phyloP scores from a whole-genome alignment of 2,797 vertebrate genomes.

The Champsocephalus esox region DNA sequence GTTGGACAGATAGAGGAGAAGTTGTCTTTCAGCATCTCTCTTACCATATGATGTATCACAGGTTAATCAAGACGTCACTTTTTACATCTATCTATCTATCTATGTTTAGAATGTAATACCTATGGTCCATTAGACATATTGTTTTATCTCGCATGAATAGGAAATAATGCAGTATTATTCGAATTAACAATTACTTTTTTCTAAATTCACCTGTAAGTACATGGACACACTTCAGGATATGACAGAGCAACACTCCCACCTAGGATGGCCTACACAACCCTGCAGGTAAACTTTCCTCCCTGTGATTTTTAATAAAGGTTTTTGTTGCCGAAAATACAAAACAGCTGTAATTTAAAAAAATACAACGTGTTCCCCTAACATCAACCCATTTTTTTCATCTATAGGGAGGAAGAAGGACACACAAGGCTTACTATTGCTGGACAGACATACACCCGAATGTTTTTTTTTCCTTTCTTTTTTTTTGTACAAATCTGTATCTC shows the following conservation, averaged over 20 bases:
- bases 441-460: background rate
- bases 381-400: background rate
- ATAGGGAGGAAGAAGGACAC: background rate
- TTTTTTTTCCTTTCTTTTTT: too few species aligned
- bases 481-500: too few species aligned
- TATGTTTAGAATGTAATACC: background rate
- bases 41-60: background rate
- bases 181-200: constrained; percentile 2
- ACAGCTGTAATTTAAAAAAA: background rate
- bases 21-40: background rate
- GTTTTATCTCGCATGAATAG: background rate
- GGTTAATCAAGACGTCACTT: constrained; percentile 9
- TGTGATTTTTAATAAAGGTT: background rate
- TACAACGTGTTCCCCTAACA: background rate
- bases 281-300: constrained; percentile 18
- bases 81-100: constrained; percentile 8
- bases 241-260: constrained; percentile 59
- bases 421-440: background rate
- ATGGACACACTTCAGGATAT: too few species aligned
- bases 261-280: constrained; percentile 7
- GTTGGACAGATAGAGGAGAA: constrained; percentile 8
- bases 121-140: background rate
- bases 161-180: background rate
- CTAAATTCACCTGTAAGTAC: background rate
- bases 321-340: background rate